Evolutionary conservation across 2,888 invertebrate species (phyloP), one percentile per base, ranked within the genome.

Genomic region (Torymus tubicola): DNA sequence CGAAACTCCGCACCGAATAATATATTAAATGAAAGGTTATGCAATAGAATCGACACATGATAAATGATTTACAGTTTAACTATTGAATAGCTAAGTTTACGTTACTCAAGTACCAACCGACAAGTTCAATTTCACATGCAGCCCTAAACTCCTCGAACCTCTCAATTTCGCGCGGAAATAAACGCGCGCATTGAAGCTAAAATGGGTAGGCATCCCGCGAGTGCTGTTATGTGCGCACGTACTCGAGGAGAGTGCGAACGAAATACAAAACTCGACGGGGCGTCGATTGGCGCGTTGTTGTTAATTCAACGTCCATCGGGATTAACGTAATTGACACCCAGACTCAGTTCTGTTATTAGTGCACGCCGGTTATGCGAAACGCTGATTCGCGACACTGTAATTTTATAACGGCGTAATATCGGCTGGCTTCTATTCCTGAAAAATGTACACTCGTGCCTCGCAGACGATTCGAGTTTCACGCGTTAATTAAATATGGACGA

Each of bases 241-340:
- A 31, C 31, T 31, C 31, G 31, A 3, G 31, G 2, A 31, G 61
- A 61, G 61, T 21, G 61, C 18, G 21, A 61, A 42, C n/a, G 42
- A 64, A 64, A 64, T 64, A 16, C 8, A 64, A 61, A 64, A 64
- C n/a, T 64, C 42, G 42, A 64, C 42, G 42, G 31, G 10, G 64
- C 42, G n/a, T 64, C 64, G n/a, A 42, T 64, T 31, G n/a, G 42
- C 42, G 31, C 3, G 42, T 64, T 64, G 42, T 64, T 31, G 16
- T 31, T 64, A 64, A 64, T 64, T 64, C n/a, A 42, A 64, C 64
- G 4, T n/a, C 42, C 31, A 42, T 42, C 16, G 12, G 42, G 42
- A 64, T 64, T 64, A 64, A 64, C 31, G 42, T 64, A 64, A 64
- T 64, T 64, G 64, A 64, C 42, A 64, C 64, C 64, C 12, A 11